A percentile compares a stretch with the other conserved stretches of the same genome.
Evolutionary conservation across 2,797 vertebrate genomes (phyloP).

Genomic region (Lagocephalus sceleratus): DNA sequence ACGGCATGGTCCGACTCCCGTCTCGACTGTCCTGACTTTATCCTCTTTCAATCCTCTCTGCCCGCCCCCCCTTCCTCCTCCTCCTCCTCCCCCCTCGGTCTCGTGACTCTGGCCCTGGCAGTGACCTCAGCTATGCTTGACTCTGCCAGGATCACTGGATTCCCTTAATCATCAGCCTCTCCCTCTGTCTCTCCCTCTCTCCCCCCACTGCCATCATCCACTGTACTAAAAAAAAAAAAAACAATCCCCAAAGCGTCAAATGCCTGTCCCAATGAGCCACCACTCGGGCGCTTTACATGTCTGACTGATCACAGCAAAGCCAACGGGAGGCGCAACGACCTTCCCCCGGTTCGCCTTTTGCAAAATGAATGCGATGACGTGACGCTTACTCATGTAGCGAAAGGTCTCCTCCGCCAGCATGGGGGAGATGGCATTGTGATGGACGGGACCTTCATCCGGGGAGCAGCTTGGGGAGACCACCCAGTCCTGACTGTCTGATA

Average conservation of each 20-base stretch:
- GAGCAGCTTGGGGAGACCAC: constrained; percentile 70
- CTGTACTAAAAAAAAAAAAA: constrained; percentile 14
- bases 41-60: constrained; percentile 13
- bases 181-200: not conserved
- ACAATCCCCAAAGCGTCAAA: constrained; percentile 20
- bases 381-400: constrained; percentile 93
- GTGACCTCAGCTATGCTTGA: constrained; percentile 55
- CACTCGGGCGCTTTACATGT: constrained; percentile 35
- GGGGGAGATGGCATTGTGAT: constrained; percentile 72
- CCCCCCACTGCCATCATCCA: not conserved
- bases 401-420: constrained; percentile 86
- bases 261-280: constrained; percentile 8
- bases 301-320: constrained; percentile 23
- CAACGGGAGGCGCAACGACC: not conserved
- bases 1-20: constrained; percentile 58
- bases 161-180: constrained; percentile 19
- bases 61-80: not conserved
- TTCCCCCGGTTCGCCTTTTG: too few species aligned
- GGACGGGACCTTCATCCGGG: constrained; percentile 61
- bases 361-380: not conserved
- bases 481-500: constrained; percentile 90
- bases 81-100: constrained; percentile 27
- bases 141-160: constrained; percentile 42
- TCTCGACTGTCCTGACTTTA: constrained; percentile 22
- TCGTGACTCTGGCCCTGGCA: constrained; percentile 50